Evolutionary conservation across 1,140 invertebrate genomes (phyloP), one percentile per base, ranked within the genome.

Genomic region (Pseudomyrmex sp.): DNA sequence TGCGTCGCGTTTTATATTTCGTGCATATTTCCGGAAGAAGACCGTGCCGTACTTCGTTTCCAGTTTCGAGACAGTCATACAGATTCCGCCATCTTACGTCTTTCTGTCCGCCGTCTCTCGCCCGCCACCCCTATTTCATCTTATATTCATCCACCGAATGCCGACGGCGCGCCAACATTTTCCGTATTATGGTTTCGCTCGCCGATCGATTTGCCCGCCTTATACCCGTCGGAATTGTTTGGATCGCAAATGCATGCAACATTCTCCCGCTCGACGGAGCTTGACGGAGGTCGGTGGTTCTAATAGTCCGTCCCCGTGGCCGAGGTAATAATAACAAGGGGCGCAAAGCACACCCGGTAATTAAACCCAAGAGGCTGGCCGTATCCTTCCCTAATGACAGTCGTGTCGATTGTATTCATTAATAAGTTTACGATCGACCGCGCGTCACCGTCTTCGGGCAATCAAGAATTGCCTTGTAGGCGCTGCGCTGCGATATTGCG

Each of bases 311-410:
- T 73, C 63, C 63, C 13, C 52, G 23, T 52, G 18, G 73, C 69
- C 20, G 76, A 61, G 48, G 76, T 84, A 84, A 80, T 84, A 84
- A 72, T 84, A 80, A 84, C 82, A 79, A 65, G 74, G 50, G 44
- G 56, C 59, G 46, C 76, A 59, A 63, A 48, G 18, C 48, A 63
- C 13, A 58, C 23, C 35, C 62, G 74, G 50, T 84, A 84, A 84
- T 84, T 84, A 84, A 84, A 62, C 66, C 50, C 66, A 68, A 48
- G 56, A 75, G 66, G 50, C 66, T n/a, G 26, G 13, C n/a, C 20
- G 13, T 84, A 46, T 80, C 56, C 76, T 23, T 72, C 20, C 35
- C 65, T 80, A 80, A 84, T 72, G 83, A 80, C 76, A 62, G 26
- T 65, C 35, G 35, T 44, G 76, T 68, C 48, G 59, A 80, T 84